Percentiles rank a stretch among this genome's conserved stretches.
phyloP scores from a whole-genome alignment of 2,888 invertebrate species.

The Pseudanteris insignis region DNA sequence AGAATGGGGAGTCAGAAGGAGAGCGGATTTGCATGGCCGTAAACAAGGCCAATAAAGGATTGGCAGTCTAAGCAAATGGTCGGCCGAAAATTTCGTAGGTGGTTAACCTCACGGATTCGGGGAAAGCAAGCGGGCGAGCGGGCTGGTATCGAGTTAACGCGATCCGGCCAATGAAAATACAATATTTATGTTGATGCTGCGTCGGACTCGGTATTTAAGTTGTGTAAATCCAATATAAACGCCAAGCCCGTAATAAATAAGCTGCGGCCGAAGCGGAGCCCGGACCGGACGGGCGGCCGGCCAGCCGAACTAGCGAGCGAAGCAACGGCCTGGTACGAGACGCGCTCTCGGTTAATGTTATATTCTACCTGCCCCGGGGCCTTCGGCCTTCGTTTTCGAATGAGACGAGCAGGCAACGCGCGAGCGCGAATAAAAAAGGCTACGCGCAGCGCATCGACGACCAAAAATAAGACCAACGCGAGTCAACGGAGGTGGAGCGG shows the following conservation, averaged over 20 bases:
- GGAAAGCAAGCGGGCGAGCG: constrained; percentile 32
- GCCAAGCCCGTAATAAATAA: constrained; percentile 65
- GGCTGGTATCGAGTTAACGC: constrained; percentile 33
- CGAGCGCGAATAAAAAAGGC: constrained; percentile 39
- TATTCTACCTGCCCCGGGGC: constrained; percentile 61
- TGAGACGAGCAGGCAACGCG: constrained; percentile 51
- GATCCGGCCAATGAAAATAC: constrained; percentile 53
- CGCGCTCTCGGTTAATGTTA: constrained; percentile 50
- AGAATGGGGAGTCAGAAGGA: too few relatives aligned
- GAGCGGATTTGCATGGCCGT: constrained; percentile 2
- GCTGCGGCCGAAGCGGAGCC: constrained; percentile 54
- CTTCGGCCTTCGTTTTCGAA: constrained; percentile 59
- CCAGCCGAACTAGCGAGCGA: constrained; percentile 21
- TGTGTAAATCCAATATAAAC: constrained; percentile 66
- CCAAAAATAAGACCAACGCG: constrained; percentile 30
- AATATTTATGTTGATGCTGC: constrained; percentile 63
- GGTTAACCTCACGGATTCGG: constrained; percentile 46
- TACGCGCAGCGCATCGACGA: constrained; percentile 30
- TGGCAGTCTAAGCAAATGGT: constrained; percentile 10
- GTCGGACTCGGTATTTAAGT: constrained; percentile 62
- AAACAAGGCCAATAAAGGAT: constrained; percentile 26
- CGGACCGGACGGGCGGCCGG: constrained; percentile 43
- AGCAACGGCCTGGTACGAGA: constrained; percentile 18
- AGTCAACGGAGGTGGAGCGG: constrained; percentile 34
- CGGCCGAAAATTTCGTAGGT: constrained; percentile 20